Evolutionary conservation across 2,113 vertebrate genomes (phyloP).

Genomic region (Actenoides hombroni): DNA sequence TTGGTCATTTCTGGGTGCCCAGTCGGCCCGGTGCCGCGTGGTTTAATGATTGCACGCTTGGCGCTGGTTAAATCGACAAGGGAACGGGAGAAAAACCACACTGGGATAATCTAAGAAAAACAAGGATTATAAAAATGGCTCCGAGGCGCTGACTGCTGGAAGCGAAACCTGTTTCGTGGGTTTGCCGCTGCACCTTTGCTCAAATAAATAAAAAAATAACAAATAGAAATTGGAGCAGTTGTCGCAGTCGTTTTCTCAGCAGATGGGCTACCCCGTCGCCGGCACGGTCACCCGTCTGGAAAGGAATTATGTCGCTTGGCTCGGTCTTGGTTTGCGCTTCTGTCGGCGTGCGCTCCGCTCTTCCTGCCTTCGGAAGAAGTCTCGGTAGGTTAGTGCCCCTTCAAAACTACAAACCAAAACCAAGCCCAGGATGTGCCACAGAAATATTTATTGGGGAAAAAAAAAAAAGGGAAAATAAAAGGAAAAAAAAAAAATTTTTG

Average conservation of each 20-base stretch:
- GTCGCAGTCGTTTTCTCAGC: conserved; percentile 14
- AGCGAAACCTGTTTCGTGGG: background rate
- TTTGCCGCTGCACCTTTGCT: conserved; percentile 39
- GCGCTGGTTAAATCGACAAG: conserved; percentile 44
- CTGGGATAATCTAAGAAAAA: conserved; percentile 53
- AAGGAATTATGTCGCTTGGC: conserved; percentile 1
- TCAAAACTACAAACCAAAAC: background rate
- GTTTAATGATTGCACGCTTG: conserved; percentile 32
- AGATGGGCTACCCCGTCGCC: background rate
- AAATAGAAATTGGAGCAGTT: background rate
- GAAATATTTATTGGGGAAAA: background rate
- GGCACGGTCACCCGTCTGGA: background rate
- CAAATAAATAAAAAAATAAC: background rate
- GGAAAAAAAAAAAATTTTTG: background rate
- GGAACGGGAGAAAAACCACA: conserved; percentile 18
- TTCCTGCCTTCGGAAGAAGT: background rate
- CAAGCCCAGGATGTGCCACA: accelerated
- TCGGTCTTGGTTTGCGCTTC: conserved; percentile 10
- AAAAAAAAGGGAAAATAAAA: no score
- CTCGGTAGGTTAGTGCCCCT: background rate
- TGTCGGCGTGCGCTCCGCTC: background rate
- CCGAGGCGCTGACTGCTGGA: conserved; percentile 18
- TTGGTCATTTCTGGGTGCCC: background rate
- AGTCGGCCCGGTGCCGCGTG: background rate
- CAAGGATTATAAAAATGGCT: conserved; percentile 40